Evolutionary conservation across 2,888 invertebrate genomes (phyloP), one percentile per base, ranked within the genome.

Genomic region (Spisula subtruncata): DNA sequence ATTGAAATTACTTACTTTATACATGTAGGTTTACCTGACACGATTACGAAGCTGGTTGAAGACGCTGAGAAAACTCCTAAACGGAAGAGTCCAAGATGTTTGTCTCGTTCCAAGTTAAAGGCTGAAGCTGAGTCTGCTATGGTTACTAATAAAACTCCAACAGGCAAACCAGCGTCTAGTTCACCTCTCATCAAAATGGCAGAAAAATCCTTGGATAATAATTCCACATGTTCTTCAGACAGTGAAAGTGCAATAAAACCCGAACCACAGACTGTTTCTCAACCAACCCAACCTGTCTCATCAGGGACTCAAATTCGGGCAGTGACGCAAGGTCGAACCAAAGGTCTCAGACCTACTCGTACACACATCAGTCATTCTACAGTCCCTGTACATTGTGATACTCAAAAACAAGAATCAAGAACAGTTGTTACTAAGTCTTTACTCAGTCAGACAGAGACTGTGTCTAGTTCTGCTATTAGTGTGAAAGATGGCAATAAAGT

Each of bases 41-140:
- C 83, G 60, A 66, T 86, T 16, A 51, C 88, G 5, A 83, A 71
- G 32, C 46, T 79, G n/a, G 54, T 81, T 14, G 83, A 82, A n/a
- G 87, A 91, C n/a, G 85, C 46, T 8, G 90, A 88, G n/a, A 83
- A 81, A 56, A 90, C 92, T 8, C 90, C 90, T 16, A 90, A 90
- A 80, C 80, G 92, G n/a, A 92, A 92, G 71, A 90, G 90, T 75
- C 90, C 91, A 12, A 41, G 88, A 83, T 66, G 80, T 46, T 56
- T 90, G 71, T 92, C 91, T 8, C 71, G 87, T 29, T 90, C 89
- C n/a, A 87, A 85, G 56, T 66, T 81, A 10, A 86, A 60, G 32
- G 25, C 90, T 18, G 81, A 81, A 18, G 46, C 46, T n/a, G 79
- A 75, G 35, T 16, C 1, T 8, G 35, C 25, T 35, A 83, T 60